These are phyloP conservation scores for Drosophila tsacasi DNA, from an alignment of 1,140 invertebrate genomes.

Conservation along the genomic window DNA sequence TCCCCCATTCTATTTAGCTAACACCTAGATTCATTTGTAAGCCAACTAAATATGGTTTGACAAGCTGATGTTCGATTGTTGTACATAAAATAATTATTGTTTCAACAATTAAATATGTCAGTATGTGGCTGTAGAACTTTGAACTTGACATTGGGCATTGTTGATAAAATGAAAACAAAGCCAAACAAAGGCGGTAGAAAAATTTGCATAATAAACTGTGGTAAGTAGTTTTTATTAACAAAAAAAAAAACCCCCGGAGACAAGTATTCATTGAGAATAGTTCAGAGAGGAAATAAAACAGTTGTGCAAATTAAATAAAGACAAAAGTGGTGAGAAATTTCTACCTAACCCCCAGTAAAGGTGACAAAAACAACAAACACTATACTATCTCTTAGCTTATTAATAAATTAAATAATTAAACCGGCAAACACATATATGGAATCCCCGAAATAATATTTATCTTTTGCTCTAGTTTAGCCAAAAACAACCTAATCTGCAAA, in stretches of 20 bases:
- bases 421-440: not conserved
- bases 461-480: conserved; percentile 7
- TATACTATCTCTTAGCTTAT: not conserved
- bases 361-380: not conserved
- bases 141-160: conserved; percentile 70
- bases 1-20: no score
- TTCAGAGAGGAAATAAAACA: conserved; percentile 6
- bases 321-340: not conserved
- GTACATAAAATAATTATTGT: conserved; percentile 37
- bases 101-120: conserved; percentile 56
- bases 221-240: conserved; percentile 5
- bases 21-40: conserved; percentile 9
- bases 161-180: conserved; percentile 31
- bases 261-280: not conserved
- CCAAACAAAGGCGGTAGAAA: conserved; percentile 35
- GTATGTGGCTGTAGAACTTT: conserved; percentile 40
- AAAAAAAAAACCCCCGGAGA: not conserved
- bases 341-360: not conserved
- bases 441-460: conserved; percentile 11
- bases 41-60: conserved; percentile 13
- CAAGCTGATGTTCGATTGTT: conserved; percentile 2
- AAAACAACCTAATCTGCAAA: conserved; percentile 1
- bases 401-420: not conserved
- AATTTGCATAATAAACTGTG: conserved; percentile 49
- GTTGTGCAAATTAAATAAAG: conserved; percentile 16